Evolutionary conservation across 2,113 vertebrate species (phyloP).

Genomic region (Caracal caracal): DNA sequence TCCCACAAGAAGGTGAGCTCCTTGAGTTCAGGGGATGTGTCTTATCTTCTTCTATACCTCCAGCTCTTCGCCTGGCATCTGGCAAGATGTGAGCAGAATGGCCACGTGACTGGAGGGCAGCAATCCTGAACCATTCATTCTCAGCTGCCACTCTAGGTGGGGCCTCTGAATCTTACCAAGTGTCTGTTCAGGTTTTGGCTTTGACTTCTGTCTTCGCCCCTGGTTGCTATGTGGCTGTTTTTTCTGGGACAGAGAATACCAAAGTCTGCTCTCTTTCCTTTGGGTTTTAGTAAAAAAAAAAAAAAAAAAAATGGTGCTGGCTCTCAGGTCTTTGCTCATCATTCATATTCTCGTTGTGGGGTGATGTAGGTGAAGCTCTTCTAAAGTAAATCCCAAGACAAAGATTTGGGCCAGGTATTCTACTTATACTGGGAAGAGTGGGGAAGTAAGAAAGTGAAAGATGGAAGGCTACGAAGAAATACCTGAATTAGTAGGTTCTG

Average conservation of each 20-base stretch:
- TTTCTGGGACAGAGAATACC: not conserved
- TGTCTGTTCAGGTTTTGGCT: not conserved
- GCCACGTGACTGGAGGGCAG: not conserved
- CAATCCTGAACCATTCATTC: too few relatives aligned
- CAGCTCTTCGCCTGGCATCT: not conserved
- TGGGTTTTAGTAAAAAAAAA: not conserved
- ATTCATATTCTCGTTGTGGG: not conserved
- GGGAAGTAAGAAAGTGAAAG: not conserved
- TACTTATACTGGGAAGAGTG: not conserved
- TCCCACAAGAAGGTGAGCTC: not conserved
- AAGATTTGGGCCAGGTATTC: not conserved
- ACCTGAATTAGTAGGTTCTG: not conserved
- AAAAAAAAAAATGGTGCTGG: too few relatives aligned
- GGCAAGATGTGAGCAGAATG: too few relatives aligned
- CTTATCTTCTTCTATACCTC: not conserved
- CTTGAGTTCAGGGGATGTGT: not conserved
- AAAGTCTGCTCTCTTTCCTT: not conserved
- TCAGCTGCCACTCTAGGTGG: not conserved
- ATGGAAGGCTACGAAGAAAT: not conserved
- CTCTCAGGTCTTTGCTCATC: not conserved
- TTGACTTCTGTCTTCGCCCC: not conserved
- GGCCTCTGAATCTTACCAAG: not conserved
- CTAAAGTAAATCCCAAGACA: not conserved
- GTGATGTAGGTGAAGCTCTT: not conserved
- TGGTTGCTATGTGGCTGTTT: accelerated